phyloP scores from a whole-genome alignment of 1,140 invertebrate genomes.

The Chironomus tepperi region DNA sequence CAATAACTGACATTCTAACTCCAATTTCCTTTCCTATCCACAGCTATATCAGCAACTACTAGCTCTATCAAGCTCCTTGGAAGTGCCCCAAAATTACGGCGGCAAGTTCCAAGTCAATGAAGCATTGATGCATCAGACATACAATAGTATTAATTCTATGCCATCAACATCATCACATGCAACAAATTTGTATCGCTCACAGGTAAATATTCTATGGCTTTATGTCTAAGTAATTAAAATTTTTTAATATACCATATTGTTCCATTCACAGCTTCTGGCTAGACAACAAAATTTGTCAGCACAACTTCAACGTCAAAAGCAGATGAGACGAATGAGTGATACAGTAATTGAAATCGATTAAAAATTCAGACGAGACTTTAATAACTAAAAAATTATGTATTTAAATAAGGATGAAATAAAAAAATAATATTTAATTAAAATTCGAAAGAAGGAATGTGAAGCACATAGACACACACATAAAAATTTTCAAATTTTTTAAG shows the following conservation, averaged over 20 bases:
- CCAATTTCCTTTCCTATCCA: no score
- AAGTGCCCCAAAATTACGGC: neutral
- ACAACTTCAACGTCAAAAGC: neutral
- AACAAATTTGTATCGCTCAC: neutral
- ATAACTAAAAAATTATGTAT: no score
- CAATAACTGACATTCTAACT: no score
- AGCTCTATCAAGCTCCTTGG: conserved; percentile 6
- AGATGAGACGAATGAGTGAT: neutral
- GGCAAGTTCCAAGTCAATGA: neutral
- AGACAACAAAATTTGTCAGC: neutral
- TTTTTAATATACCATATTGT: neutral
- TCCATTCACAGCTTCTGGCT: neutral
- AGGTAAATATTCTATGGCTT: neutral
- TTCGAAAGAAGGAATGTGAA: no score
- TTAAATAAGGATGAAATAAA: no score
- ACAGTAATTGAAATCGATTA: conserved; percentile 12
- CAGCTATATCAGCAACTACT: conserved; percentile 17
- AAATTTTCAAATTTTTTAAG: no score
- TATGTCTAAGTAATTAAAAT: neutral
- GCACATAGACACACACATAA: no score
- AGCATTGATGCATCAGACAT: neutral
- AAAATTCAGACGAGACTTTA: neutral
- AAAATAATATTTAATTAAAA: no score
- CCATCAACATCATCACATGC: neutral
- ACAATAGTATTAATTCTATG: neutral